Evolutionary conservation across 2,888 invertebrate genomes (phyloP).

Genomic region (Lasioglossum pauxillum): DNA sequence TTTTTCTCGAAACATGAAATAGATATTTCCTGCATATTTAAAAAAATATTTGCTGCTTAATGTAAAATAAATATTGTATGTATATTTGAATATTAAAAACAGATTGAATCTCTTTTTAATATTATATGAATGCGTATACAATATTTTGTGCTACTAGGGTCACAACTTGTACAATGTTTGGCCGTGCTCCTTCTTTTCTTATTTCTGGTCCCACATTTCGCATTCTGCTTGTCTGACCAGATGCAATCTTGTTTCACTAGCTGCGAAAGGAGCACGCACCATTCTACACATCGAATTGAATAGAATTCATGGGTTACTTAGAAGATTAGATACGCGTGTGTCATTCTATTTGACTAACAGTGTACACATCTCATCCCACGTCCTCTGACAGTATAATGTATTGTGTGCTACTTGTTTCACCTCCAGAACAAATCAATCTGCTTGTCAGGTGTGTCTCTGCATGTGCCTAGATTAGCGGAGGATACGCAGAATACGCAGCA

Average conservation of each 20-base stretch:
- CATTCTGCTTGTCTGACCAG: background rate
- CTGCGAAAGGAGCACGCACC: background rate
- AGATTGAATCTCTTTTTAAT: no score
- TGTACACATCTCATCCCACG: background rate
- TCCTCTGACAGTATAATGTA: constrained; percentile 1
- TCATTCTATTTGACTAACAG: background rate
- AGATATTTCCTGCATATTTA: no score
- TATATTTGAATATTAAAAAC: no score
- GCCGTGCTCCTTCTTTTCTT: background rate
- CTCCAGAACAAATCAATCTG: background rate
- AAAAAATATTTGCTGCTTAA: no score
- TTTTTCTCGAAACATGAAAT: no score
- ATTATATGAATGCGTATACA: no score
- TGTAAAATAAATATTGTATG: no score
- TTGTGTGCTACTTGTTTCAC: background rate
- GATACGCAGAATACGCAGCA: background rate
- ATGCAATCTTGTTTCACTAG: background rate
- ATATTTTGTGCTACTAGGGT: no score
- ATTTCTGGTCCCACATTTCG: background rate
- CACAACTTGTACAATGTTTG: background rate
- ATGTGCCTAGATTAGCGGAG: background rate
- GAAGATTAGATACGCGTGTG: background rate
- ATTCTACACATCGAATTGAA: background rate
- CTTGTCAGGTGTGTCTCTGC: background rate
- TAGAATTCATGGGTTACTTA: background rate